These are phyloP conservation scores for Chrysolina haemoptera DNA, from an alignment of 2,888 invertebrate genomes.

Conservation along the genomic window DNA sequence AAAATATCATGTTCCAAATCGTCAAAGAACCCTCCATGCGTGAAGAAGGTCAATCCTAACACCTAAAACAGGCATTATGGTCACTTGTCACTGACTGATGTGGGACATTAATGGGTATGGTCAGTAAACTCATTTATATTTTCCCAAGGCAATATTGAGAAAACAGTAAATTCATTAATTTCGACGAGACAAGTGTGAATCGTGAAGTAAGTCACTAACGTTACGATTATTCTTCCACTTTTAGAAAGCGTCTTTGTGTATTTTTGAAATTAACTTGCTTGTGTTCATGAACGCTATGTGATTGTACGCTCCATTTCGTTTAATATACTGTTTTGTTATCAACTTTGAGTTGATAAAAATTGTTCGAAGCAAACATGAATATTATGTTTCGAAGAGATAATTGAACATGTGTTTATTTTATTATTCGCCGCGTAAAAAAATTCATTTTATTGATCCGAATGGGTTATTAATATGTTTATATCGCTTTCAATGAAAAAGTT, in stretches of 20 bases:
- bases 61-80: constrained; percentile 10
- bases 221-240: not conserved
- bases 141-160: not conserved
- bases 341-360: not conserved
- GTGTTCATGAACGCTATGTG: constrained; percentile 5
- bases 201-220: not conserved
- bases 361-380: constrained; percentile 36
- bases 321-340: constrained; percentile 18
- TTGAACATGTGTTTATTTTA: constrained; percentile 41
- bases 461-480: constrained; percentile 36
- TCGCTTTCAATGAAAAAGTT: constrained; percentile 28
- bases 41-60: constrained; percentile 4
- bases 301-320: constrained; percentile 23
- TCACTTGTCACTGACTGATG: constrained; percentile 18
- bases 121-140: not conserved
- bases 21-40: constrained; percentile 8
- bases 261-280: not conserved
- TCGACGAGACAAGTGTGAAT: not conserved
- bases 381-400: constrained; percentile 43
- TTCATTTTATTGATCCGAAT: constrained; percentile 32
- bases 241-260: not conserved
- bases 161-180: not conserved
- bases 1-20: constrained; percentile 24
- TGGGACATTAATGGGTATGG: not conserved
- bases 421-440: constrained; percentile 31